These are phyloP conservation scores for Eledona agricola DNA, from an alignment of 2,888 invertebrate species.

Conservation along the genomic window DNA sequence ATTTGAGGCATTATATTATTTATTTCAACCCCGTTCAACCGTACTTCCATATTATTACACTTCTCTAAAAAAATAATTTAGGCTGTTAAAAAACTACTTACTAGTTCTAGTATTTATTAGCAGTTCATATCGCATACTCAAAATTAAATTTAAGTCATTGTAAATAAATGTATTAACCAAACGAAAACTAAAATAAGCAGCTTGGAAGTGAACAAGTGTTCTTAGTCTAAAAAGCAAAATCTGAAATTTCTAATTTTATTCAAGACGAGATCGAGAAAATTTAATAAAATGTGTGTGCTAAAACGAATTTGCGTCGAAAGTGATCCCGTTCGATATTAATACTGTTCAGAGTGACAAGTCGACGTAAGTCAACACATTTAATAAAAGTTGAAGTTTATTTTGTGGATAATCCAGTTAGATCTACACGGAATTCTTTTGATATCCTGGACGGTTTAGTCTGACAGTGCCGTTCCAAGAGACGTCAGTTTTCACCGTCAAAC, in stretches of 20 bases:
- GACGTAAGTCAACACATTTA: conserved; percentile 33
- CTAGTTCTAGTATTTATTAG: too few relatives aligned
- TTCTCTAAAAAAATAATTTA: too few relatives aligned
- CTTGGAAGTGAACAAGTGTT: too few relatives aligned
- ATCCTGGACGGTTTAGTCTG: conserved; percentile 33
- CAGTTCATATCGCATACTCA: too few relatives aligned
- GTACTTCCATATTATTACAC: too few relatives aligned
- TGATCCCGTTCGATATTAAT: conserved; percentile 15
- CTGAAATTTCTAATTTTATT: conserved; percentile 4
- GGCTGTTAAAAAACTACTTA: too few relatives aligned
- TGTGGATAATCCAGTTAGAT: conserved; percentile 29
- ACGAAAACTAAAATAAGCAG: too few relatives aligned
- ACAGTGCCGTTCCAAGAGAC: conserved; percentile 31
- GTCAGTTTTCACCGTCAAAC: conserved; percentile 37
- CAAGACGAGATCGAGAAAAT: conserved; percentile 6
- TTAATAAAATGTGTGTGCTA: conserved; percentile 8
- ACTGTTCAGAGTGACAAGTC: conserved; percentile 20
- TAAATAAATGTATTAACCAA: too few relatives aligned
- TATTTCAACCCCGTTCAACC: too few relatives aligned
- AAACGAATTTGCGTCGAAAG: conserved; percentile 8
- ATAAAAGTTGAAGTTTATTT: conserved; percentile 33
- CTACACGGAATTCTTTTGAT: conserved; percentile 32
- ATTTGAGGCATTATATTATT: too few relatives aligned
- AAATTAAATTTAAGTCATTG: too few relatives aligned
- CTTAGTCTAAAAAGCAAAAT: too few relatives aligned